Conservation (phyloP, 2,888 invertebrate genomes). For the Cephus spinipes region DNA sequence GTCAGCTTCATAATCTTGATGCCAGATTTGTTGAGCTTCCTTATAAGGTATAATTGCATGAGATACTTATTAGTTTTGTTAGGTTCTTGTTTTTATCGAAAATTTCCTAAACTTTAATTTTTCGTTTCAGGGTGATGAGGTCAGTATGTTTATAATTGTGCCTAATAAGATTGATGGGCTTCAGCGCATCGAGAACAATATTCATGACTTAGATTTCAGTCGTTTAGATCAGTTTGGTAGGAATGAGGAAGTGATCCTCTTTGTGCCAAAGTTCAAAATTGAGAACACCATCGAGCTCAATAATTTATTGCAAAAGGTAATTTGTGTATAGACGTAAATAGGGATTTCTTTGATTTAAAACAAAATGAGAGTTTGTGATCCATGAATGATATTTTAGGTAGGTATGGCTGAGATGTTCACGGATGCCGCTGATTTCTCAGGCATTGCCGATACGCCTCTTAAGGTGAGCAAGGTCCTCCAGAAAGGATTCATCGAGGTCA, state of each 20-base stretch:
- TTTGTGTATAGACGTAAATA: slow-evolving; percentile 13
- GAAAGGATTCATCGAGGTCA: slow-evolving; percentile 87
- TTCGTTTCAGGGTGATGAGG: slow-evolving; percentile 69
- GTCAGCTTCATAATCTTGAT: slow-evolving; percentile 68
- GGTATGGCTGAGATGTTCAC: slow-evolving; percentile 78
- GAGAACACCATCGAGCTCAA: slow-evolving; percentile 78
- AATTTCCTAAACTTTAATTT: neutral
- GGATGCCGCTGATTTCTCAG: slow-evolving; percentile 73
- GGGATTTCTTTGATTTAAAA: neutral
- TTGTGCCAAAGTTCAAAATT: slow-evolving; percentile 84
- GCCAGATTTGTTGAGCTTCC: slow-evolving; percentile 78
- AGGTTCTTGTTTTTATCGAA: too few relatives aligned
- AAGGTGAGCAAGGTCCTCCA: slow-evolving; percentile 80
- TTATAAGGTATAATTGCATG: slow-evolving; percentile 68
- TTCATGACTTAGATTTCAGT: slow-evolving; percentile 53
- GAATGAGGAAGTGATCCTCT: slow-evolving; percentile 73
- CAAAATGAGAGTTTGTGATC: slow-evolving; percentile 1
- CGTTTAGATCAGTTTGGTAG: slow-evolving; percentile 16
- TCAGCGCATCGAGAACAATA: slow-evolving; percentile 2
- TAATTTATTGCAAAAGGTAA: slow-evolving; percentile 74
- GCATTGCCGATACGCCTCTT: slow-evolving; percentile 72
- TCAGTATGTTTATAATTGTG: slow-evolving; percentile 82
- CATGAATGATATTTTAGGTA: slow-evolving; percentile 69
- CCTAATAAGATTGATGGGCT: slow-evolving; percentile 76
- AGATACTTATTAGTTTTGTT: too few relatives aligned